Base-by-base conservation (phyloP, 2,888 invertebrate genomes). In the Microctonus aethiopoides region DNA sequence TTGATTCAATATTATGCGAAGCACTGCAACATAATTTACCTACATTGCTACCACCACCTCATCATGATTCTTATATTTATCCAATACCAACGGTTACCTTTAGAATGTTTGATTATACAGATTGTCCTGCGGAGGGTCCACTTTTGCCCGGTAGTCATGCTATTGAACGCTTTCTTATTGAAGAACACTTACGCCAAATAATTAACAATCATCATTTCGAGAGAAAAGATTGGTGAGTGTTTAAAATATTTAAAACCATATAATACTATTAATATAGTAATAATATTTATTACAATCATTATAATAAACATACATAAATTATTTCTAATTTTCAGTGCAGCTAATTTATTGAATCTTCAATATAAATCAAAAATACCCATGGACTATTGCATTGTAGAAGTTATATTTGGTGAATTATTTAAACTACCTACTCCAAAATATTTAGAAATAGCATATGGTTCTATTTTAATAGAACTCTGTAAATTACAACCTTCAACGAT, bases 341-440 rank as follows among this genome's bases (percentile, higher is more conserved):
- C 95, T 0, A 94, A 96, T 80, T 88, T 99, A 24, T 88, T 99
- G 34, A 95, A 94, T 81, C 98, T 98, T 81, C 96, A 96, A 0
- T 95, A 96, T 82, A 96, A 96, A 87, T 91, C 93, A 16, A 97
- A 97, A 87, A 95, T 99, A 73, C 99, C 99, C 0, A 87, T 99
- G 67, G 98, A 99, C 85, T 99, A 99, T 87, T 97, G 99, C 87
- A 97, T 99, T 74, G 96, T 99, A 0, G 99, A 99, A 89, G 95
- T 97, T 0, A 93, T 99, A 79, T 97, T 99, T 87, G 94, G 94
- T 0, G 97, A 98, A 87, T 85, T 99, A 70, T 98, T 99, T 80
- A 93, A 95, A 82, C 90, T 99, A 87, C 99, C 99, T 0, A 90
- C 93, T 7, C 94, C 98, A 0, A 92, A 94, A 72, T 95, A 94